Evolutionary conservation across 2,888 invertebrate species (phyloP).

Genomic region (Callyntrura sp.): DNA sequence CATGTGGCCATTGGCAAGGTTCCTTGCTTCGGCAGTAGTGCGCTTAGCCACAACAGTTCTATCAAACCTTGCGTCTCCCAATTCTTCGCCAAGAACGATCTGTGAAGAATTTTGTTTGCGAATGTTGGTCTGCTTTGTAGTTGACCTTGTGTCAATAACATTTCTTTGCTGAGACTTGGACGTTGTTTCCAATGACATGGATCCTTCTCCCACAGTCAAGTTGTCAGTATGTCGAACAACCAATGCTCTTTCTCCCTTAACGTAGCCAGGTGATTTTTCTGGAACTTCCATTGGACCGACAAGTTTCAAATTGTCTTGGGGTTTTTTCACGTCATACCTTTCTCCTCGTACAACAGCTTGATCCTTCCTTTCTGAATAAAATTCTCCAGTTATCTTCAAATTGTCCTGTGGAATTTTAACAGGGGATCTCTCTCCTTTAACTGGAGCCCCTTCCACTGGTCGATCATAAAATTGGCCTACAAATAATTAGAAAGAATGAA

Average conservation of each 20-base stretch:
- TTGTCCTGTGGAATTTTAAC: slow-evolving; percentile 87
- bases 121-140: slow-evolving; percentile 25
- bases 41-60: slow-evolving; percentile 78
- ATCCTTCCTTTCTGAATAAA: slow-evolving; percentile 57
- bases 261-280: slow-evolving; percentile 49
- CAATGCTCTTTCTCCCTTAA: slow-evolving; percentile 81
- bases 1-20: slow-evolving; percentile 82
- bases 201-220: slow-evolving; percentile 81
- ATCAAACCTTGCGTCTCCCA: slow-evolving; percentile 82
- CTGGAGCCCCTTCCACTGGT: slow-evolving; percentile 65
- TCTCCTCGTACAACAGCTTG: slow-evolving; percentile 83
- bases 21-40: slow-evolving; percentile 80
- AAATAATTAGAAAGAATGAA: too few relatives aligned
- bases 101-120: slow-evolving; percentile 77
- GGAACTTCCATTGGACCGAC: slow-evolving; percentile 87
- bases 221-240: slow-evolving; percentile 83
- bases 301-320: slow-evolving; percentile 85
- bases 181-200: slow-evolving; percentile 81
- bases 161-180: slow-evolving; percentile 68
- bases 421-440: slow-evolving; percentile 83
- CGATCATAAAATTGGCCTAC: slow-evolving; percentile 86
- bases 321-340: slow-evolving; percentile 75
- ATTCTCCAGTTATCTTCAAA: slow-evolving; percentile 89
- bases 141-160: slow-evolving; percentile 57
- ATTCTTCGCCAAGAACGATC: slow-evolving; percentile 81